Conservation (phyloP, 2,113 vertebrate species). For the Passerina amoena region DNA sequence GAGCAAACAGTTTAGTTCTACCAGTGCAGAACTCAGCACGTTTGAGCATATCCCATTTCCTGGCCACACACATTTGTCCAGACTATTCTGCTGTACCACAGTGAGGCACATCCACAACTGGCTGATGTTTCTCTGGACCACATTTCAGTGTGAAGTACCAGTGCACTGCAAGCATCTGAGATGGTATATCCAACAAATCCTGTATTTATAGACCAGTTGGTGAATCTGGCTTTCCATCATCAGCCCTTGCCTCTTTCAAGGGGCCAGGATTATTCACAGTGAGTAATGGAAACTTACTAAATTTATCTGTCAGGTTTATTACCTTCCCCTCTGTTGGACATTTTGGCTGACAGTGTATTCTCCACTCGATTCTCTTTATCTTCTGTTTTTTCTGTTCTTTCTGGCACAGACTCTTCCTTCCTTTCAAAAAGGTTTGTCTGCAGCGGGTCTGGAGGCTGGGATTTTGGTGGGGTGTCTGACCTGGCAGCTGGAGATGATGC, state of each 20-base stretch:
- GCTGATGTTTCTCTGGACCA: neutral
- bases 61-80: neutral
- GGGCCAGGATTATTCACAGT: neutral
- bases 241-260: neutral
- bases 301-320: neutral
- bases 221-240: neutral
- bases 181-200: neutral
- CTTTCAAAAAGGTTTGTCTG: constrained; percentile 65
- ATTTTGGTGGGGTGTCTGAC: constrained; percentile 71
- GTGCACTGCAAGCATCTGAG: neutral
- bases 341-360: constrained; percentile 58
- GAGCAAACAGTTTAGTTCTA: neutral
- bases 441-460: constrained; percentile 64
- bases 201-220: neutral
- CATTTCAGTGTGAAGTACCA: neutral
- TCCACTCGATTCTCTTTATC: constrained; percentile 67
- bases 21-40: neutral
- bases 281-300: neutral
- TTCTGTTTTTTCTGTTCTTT: constrained; percentile 71
- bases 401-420: constrained; percentile 69
- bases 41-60: neutral
- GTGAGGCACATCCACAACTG: neutral
- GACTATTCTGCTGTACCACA: neutral
- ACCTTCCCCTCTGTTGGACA: constrained; percentile 74
- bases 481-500: constrained; percentile 63